A percentile compares a stretch with the other conserved stretches of the same genome.
Evolutionary conservation across 2,888 invertebrate genomes (phyloP).

Genomic region (Drosophila ochracea): DNA sequence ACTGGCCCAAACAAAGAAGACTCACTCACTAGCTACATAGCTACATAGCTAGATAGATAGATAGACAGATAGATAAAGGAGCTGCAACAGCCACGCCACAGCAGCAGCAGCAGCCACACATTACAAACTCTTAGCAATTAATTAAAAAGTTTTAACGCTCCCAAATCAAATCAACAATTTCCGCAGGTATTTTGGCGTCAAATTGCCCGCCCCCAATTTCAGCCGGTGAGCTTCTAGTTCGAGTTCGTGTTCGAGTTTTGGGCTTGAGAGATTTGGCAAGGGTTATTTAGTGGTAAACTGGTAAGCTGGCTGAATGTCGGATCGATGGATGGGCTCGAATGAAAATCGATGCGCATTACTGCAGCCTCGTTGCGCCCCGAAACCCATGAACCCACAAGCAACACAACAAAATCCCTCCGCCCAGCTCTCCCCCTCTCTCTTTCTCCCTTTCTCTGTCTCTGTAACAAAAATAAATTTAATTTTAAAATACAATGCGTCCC

Average conservation of each 20-base stretch:
- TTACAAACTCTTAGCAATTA: constrained; percentile 62
- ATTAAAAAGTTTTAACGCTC: constrained; percentile 74
- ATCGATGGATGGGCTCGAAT: constrained; percentile 53
- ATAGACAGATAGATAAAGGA: background rate
- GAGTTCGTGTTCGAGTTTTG: constrained; percentile 8
- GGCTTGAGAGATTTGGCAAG: constrained; percentile 21
- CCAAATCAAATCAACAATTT: constrained; percentile 69
- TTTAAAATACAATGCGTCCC: constrained; percentile 63
- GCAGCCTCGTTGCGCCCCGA: constrained; percentile 74
- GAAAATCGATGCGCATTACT: constrained; percentile 80
- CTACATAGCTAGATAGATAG: no score
- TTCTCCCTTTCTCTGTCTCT: background rate
- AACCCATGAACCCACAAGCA: constrained; percentile 43
- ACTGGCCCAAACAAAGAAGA: constrained; percentile 8
- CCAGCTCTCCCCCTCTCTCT: background rate
- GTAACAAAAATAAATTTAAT: constrained; percentile 71
- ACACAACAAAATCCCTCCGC: constrained; percentile 24
- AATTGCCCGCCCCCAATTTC: constrained; percentile 35
- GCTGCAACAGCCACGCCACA: background rate
- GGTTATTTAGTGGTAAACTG: constrained; percentile 15
- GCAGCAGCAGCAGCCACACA: constrained; percentile 17
- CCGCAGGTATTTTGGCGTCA: constrained; percentile 70
- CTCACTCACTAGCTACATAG: background rate
- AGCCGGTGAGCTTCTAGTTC: constrained; percentile 4
- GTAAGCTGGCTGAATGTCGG: constrained; percentile 7